Percentiles rank a stretch among this genome's conserved stretches.
Conservation (phyloP, 2,113 vertebrate species). For the Ancistrus triradiatus region DNA sequence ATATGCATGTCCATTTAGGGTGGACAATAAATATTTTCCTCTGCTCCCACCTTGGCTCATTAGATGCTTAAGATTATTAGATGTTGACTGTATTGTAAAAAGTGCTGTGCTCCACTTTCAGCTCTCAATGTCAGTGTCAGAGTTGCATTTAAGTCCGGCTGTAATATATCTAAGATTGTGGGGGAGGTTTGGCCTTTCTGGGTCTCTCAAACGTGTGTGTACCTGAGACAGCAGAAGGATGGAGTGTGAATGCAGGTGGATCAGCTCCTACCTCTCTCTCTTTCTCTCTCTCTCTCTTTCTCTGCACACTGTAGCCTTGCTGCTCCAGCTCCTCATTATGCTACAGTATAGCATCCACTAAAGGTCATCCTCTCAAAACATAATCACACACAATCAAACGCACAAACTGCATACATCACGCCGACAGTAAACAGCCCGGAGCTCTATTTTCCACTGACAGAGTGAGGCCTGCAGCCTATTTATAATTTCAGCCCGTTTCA, state of each 20-base stretch:
- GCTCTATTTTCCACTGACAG: slow-evolving; percentile 91
- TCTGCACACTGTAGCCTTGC: slow-evolving; percentile 73
- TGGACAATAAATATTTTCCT: neutral
- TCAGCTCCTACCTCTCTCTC: slow-evolving; percentile 1
- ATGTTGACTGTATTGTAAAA: neutral
- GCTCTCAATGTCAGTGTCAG: slow-evolving; percentile 26
- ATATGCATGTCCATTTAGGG: neutral
- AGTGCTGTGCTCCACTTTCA: slow-evolving; percentile 19
- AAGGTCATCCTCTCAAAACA: slow-evolving; percentile 99
- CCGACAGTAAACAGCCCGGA: slow-evolving; percentile 93
- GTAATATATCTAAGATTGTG: slow-evolving; percentile 31
- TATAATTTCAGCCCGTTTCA: slow-evolving; percentile 71
- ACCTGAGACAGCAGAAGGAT: slow-evolving; percentile 37
- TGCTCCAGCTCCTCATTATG: slow-evolving; percentile 99
- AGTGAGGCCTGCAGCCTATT: slow-evolving; percentile 79
- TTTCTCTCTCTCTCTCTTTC: slow-evolving; percentile 7
- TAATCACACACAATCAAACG: slow-evolving; percentile 99
- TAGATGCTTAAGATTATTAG: neutral
- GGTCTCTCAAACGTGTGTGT: slow-evolving; percentile 15
- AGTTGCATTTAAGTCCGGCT: slow-evolving; percentile 16
- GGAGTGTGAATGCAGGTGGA: slow-evolving; percentile 29
- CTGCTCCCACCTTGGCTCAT: neutral
- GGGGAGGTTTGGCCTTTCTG: slow-evolving; percentile 20
- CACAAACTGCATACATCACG: slow-evolving; percentile 99
- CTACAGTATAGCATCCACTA: slow-evolving; percentile 98